Percentiles rank a stretch among this genome's conserved stretches.
phyloP scores from a whole-genome alignment of 53 echinoderm and acorn worm genomes.

The Echinarachnius parma region DNA sequence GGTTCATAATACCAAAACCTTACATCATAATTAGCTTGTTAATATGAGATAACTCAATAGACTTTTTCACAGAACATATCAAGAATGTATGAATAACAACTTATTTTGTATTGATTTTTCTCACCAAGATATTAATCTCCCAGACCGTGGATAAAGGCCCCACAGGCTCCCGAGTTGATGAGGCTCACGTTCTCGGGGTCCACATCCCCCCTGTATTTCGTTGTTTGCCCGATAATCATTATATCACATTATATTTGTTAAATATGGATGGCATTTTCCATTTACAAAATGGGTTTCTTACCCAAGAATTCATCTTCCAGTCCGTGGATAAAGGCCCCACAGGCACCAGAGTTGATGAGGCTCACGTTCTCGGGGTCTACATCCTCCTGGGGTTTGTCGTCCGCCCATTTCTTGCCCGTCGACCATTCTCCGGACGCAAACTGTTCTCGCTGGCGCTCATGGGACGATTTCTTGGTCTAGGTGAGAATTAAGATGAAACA shows the following conservation, averaged over 20 bases:
- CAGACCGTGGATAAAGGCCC: slow-evolving; percentile 94
- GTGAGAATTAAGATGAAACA: background rate
- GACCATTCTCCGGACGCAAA: slow-evolving; percentile 92
- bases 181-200: slow-evolving; percentile 75
- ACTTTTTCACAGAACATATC: too few species aligned
- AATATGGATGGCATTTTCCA: too few species aligned
- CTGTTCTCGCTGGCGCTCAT: slow-evolving; percentile 92
- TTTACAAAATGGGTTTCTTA: too few species aligned
- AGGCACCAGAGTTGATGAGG: slow-evolving; percentile 86
- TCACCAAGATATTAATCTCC: slow-evolving; percentile 93
- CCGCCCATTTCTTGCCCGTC: slow-evolving; percentile 89
- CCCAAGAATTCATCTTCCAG: slow-evolving; percentile 94
- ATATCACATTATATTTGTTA: too few species aligned
- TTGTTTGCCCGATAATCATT: too few species aligned
- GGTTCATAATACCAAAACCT: too few species aligned
- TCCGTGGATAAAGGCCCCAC: slow-evolving; percentile 97
- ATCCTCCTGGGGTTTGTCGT: slow-evolving; percentile 85
- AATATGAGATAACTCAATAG: too few species aligned
- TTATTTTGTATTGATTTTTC: too few species aligned
- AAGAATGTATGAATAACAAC: too few species aligned
- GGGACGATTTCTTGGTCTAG: slow-evolving; percentile 84
- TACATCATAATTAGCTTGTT: too few species aligned
- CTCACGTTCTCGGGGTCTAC: slow-evolving; percentile 74
- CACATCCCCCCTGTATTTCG: too few species aligned
- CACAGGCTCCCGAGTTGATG: slow-evolving; percentile 90